These are phyloP conservation scores for Bufo gargarizans DNA, from an alignment of 2,113 vertebrate genomes.

Conservation along the genomic window DNA sequence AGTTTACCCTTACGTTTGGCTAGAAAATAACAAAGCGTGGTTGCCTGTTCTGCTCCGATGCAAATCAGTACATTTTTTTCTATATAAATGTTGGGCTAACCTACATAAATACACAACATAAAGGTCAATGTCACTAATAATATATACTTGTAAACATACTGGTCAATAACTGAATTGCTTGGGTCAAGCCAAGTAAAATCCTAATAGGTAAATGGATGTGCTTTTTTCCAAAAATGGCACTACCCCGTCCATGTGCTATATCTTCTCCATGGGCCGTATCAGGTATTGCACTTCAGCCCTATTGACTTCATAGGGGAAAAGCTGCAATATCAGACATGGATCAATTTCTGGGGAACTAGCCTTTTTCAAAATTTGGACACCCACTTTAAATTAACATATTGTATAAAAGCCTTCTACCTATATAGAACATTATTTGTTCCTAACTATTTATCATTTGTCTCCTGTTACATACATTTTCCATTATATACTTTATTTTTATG, in stretches of 20 bases:
- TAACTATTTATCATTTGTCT: too few relatives aligned
- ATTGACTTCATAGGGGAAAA: not conserved
- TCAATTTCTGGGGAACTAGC: too few relatives aligned
- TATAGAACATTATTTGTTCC: too few relatives aligned
- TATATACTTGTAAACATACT: not conserved
- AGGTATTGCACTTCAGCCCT: not conserved
- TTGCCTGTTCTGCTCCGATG: not conserved
- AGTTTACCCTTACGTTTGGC: not conserved
- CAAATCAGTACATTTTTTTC: not conserved
- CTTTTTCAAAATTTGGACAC: too few relatives aligned
- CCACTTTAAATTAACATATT: too few relatives aligned
- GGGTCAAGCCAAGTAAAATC: not conserved
- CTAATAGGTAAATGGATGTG: not conserved
- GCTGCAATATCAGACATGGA: not conserved
- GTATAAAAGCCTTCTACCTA: too few relatives aligned
- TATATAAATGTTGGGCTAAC: not conserved
- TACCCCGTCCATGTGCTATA: too few relatives aligned
- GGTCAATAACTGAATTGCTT: not conserved
- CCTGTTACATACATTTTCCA: too few relatives aligned
- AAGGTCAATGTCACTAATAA: not conserved
- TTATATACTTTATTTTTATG: too few relatives aligned
- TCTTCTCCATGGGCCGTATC: not conserved
- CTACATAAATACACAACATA: not conserved
- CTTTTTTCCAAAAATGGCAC: not conserved
- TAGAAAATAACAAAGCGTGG: not conserved